Percentiles rank a stretch among this genome's conserved stretches.
These are phyloP conservation scores for Sitobion miscanthi DNA, from an alignment of 1,140 invertebrate species.

Conservation along the genomic window DNA sequence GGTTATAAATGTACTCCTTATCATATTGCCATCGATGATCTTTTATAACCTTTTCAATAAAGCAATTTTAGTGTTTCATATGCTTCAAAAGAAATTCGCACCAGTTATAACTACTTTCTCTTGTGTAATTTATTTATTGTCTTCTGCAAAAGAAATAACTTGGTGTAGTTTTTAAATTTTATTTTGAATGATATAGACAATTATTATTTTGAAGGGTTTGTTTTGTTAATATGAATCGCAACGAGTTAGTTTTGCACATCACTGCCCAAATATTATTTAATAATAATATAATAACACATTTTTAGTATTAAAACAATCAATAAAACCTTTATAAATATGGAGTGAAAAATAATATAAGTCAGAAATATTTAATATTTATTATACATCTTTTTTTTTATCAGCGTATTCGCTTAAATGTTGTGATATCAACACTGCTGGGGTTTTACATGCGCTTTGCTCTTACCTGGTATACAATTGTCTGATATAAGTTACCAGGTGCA, in stretches of 20 bases:
- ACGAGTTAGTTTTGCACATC: not conserved
- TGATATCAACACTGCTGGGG: not conserved
- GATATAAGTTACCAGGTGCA: not conserved
- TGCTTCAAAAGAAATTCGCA: not conserved
- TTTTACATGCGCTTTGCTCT: not conserved
- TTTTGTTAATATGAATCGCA: not conserved
- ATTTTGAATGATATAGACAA: not conserved
- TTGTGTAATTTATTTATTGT: not conserved
- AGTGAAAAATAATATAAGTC: not conserved
- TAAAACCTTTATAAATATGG: not conserved
- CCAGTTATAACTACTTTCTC: not conserved
- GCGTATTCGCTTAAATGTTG: not conserved
- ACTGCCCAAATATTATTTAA: not conserved
- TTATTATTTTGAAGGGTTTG: not conserved
- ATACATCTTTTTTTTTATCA: no score
- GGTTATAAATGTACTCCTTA: not conserved
- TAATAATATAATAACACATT: not conserved
- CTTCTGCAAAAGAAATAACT: not conserved
- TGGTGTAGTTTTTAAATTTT: not conserved
- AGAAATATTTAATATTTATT: not conserved
- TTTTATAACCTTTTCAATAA: not conserved
- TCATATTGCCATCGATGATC: not conserved
- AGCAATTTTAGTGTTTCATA: not conserved
- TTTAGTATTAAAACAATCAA: not conserved
- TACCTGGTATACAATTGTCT: not conserved